phyloP scores from a whole-genome alignment of 2,113 vertebrate genomes.

The Carollia perspicillata region DNA sequence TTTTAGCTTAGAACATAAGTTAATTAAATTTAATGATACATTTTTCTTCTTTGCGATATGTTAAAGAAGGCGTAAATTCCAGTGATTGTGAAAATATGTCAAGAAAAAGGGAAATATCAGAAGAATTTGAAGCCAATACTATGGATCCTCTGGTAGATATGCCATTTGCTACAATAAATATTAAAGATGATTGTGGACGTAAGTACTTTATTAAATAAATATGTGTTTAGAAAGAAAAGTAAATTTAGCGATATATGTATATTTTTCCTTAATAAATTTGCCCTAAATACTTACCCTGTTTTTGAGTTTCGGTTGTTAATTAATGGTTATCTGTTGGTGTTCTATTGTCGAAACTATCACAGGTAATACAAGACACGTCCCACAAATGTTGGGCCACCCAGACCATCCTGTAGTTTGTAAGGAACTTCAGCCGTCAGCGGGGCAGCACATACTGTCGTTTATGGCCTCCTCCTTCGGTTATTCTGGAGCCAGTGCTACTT shows the following conservation, averaged over 20 bases:
- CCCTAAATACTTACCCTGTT: not conserved
- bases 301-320: conserved; percentile 29
- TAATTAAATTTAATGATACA: not conserved
- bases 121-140: conserved; percentile 45
- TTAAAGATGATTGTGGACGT: conserved; percentile 84
- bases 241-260: conserved; percentile 52
- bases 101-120: conserved; percentile 60
- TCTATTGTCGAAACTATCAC: not conserved
- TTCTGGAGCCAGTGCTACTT: not conserved
- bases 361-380: not conserved
- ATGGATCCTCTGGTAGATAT: conserved; percentile 83
- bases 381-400: not conserved
- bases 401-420: not conserved
- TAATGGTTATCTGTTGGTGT: not conserved
- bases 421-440: not conserved
- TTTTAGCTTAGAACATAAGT: conserved; percentile 2
- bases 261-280: not conserved
- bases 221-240: conserved; percentile 27
- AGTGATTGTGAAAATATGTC: conserved; percentile 69
- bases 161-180: conserved; percentile 84
- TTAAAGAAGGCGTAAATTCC: conserved; percentile 65
- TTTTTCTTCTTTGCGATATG: conserved; percentile 28
- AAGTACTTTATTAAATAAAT: conserved; percentile 73
- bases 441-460: not conserved
- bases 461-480: not conserved